Evolutionary conservation across 2,797 vertebrate genomes (phyloP), one percentile per base, ranked within the genome.

Genomic region (Tokudaia muenninki): DNA sequence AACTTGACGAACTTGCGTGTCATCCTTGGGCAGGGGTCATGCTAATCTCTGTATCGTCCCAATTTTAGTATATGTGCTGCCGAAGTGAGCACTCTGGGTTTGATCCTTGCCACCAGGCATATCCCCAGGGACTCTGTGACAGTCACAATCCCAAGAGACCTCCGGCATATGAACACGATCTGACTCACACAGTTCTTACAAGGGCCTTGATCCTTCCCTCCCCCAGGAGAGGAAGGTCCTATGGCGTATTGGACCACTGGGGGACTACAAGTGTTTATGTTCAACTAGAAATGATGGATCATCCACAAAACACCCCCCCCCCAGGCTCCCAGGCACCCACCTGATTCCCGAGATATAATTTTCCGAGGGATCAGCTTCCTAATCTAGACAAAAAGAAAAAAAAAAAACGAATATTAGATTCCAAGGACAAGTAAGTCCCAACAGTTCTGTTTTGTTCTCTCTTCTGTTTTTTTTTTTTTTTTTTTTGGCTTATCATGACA

Each of bases 361-460:
- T 92, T 96, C 63, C 92, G 92, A 90, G 94, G 94, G 57, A 74
- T 26, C 52, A 97, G 94, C 89, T 96, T 98, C 94, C 95, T 97
- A 75, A 97, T 41, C 97, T 97, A 78, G 14, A 24, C 9, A 61
- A 87, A 96, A 91, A 92, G 86, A 26, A 89, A 61, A 86, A 96
- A 91, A 92, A 88, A 26, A 87, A 91, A 12, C n/a, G 86, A 91
- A 13, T 41, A 82, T 88, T 55, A 95, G 77, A 94, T 67, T 67
- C 61, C 50, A 77, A 91, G 55, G 44, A 91, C 44, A 47, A 70
- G 57, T 41, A 41, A 41, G 41, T 3, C 4, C 4, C 13, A 44
- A 86, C 55, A 70, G 52, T 41, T 95, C 75, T 79, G 88, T 83
- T 34, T 80, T 83, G 57, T 41, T 37, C 17, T 4, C 6, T 19